These are phyloP conservation scores for Clamator glandarius DNA, from an alignment of 2,797 vertebrate species.

Conservation along the genomic window DNA sequence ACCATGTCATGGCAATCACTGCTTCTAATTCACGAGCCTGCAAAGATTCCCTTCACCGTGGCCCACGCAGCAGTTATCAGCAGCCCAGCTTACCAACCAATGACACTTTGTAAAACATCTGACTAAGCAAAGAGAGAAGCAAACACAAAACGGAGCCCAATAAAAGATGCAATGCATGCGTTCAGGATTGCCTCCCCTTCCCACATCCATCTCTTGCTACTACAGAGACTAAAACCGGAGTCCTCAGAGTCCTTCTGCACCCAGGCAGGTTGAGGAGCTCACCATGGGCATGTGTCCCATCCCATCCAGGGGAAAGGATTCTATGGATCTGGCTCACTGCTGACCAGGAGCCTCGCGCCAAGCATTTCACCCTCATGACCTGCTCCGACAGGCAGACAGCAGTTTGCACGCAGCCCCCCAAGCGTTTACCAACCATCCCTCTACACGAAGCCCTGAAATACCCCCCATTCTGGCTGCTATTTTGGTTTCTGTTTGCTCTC, in stretches of 20 bases:
- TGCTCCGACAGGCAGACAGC: not conserved
- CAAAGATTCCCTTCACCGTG: not conserved
- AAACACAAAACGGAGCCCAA: rapidly evolving
- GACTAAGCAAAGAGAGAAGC: rapidly evolving
- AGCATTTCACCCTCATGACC: rapidly evolving
- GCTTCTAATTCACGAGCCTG: not conserved
- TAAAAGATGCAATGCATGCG: rapidly evolving
- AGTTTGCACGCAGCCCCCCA: rapidly evolving
- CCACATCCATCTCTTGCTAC: not conserved
- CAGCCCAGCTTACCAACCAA: not conserved
- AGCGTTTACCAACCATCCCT: not conserved
- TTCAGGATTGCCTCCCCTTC: not conserved
- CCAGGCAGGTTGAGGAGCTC: not conserved
- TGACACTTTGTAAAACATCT: not conserved
- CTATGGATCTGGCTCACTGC: rapidly evolving
- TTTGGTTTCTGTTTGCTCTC: constrained; percentile 43
- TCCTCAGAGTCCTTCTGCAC: not conserved
- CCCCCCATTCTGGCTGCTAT: not conserved
- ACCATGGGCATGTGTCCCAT: not conserved
- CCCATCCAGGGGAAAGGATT: not conserved
- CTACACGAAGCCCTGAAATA: not conserved
- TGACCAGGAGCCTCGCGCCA: rapidly evolving
- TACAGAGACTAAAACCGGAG: not conserved
- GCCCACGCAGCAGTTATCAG: not conserved
- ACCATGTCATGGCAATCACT: rapidly evolving